Evolutionary conservation across 2,113 vertebrate genomes (phyloP), one percentile per base, ranked within the genome.

Genomic region (Onychorhynchus coronatus): DNA sequence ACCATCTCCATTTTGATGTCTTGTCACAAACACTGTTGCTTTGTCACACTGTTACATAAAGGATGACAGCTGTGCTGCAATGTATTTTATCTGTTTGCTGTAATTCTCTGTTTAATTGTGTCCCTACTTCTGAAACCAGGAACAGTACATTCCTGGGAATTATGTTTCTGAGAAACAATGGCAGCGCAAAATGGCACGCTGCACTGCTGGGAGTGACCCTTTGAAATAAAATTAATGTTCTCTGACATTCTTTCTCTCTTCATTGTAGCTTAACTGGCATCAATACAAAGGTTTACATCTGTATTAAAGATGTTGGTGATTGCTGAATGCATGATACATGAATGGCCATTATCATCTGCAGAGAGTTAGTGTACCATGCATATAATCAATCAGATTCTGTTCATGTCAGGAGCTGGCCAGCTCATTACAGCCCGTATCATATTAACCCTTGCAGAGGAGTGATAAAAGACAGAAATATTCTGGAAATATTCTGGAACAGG

Each of bases 271-370:
- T 96, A 97, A 96, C 97, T 98, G 98, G 97, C 98, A 98, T 95
- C 92, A 93, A 93, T 93, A 91, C 95, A 97, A 97, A 97, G 89
- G 94, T 97, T 98, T 98, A 97, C 98, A 98, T 98, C 98, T 98
- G 98, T 97, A 98, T 97, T 97, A 98, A 98, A 98, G 98, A 98
- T 98, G 98, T 98, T 97, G 95, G 96, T 97, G 98, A 98, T 98
- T 97, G 98, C 95, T 97, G 96, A 97, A 94, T 76, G 91, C 95
- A 97, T 97, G 97, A 97, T 98, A 96, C 93, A 95, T 93, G 97
- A 97, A 97, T 95, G 92, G 94, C 94, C 95, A 97, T 92, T 63
- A 97, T 98, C 97, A 98, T 97, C 98, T 98, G 97, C 96, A 97
- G 97, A 97, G 97, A 97, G 97, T 98, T 98, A 98, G 97, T 91